These are phyloP conservation scores for Pseudois nayaur DNA, from an alignment of 2,113 vertebrate genomes.

Conservation along the genomic window DNA sequence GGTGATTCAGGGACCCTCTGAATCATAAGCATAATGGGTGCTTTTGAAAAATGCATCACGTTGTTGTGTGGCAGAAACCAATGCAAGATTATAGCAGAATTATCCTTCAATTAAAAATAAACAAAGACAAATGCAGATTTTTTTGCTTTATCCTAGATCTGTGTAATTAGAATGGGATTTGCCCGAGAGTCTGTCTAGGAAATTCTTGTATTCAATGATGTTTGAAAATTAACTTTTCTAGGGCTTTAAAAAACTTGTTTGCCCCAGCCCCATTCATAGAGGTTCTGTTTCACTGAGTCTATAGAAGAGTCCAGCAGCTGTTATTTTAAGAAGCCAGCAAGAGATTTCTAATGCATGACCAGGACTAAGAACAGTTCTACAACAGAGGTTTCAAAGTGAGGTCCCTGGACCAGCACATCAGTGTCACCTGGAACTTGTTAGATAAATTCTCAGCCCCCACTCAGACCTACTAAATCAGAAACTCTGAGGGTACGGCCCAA, in stretches of 20 bases:
- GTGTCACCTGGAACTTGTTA: neutral
- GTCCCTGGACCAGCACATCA: neutral
- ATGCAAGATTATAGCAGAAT: neutral
- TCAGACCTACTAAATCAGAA: neutral
- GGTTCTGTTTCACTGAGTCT: neutral
- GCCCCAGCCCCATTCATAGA: neutral
- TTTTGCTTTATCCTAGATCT: neutral
- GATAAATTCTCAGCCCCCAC: neutral
- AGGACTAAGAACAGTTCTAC: neutral
- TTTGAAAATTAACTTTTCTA: slow-evolving; percentile 6
- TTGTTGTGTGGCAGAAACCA: neutral
- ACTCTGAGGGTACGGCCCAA: neutral
- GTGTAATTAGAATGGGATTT: slow-evolving; percentile 20
- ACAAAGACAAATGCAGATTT: neutral
- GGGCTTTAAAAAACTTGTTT: neutral
- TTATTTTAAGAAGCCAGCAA: neutral
- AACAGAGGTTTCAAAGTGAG: neutral
- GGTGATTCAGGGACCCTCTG: neutral
- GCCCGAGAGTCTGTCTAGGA: neutral
- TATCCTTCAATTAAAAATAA: neutral
- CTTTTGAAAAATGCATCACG: neutral
- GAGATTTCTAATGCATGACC: neutral
- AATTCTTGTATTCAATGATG: neutral
- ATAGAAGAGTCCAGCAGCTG: neutral
- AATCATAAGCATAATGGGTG: neutral